phyloP scores from a whole-genome alignment of 1,140 invertebrate genomes.

The Anadara kagoshimensis region DNA sequence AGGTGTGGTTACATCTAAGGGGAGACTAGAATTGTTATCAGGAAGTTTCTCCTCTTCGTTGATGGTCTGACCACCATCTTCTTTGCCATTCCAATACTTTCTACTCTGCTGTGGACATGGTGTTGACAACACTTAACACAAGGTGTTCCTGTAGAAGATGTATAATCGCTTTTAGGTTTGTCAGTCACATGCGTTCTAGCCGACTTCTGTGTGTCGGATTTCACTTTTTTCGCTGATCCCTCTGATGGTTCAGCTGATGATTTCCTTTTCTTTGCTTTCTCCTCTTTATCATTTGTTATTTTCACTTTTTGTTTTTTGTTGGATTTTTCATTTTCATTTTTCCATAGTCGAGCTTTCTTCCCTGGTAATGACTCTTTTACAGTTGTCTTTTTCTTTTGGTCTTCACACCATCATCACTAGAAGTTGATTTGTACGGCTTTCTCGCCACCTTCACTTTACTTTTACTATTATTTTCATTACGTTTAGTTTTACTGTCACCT shows the following conservation, averaged over 20 bases:
- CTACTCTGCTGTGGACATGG: neutral
- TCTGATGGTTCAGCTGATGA: neutral
- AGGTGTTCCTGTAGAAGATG: conserved; percentile 6
- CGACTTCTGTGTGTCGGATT: conserved; percentile 12
- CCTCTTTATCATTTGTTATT: neutral
- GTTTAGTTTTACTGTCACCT: neutral
- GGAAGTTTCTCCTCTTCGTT: neutral
- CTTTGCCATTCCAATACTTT: conserved; percentile 7
- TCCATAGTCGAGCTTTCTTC: neutral
- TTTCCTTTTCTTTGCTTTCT: conserved; percentile 15
- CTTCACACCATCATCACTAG: neutral
- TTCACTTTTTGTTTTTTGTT: neutral
- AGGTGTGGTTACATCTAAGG: conserved; percentile 3
- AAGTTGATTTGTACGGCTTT: neutral
- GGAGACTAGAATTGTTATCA: neutral
- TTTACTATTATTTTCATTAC: neutral
- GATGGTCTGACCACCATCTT: neutral
- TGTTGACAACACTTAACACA: conserved; percentile 26
- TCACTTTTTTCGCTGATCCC: conserved; percentile 1
- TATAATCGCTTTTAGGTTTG: conserved; percentile 11
- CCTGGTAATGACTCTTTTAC: neutral
- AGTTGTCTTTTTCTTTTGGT: neutral
- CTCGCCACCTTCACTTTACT: neutral
- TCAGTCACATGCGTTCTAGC: conserved; percentile 20
- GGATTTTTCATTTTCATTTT: neutral